Base-by-base conservation (phyloP, 1,140 invertebrate species). In the Halyomorpha halys region DNA sequence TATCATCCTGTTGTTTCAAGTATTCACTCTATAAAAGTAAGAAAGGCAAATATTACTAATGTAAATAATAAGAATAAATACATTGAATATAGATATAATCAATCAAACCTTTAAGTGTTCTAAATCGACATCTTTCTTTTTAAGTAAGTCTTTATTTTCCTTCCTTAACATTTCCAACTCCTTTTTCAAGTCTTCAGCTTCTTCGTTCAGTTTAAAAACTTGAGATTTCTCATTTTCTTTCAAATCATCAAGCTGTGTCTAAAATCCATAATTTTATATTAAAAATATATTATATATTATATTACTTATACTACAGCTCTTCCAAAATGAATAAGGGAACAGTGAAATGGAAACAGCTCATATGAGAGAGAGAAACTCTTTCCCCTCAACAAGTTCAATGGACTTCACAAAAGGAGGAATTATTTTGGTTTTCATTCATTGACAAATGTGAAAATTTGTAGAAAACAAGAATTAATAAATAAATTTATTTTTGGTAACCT, bases 201-300 rank as follows among this genome's bases (percentile, higher is more conserved):
- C 51, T 39, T 34, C 30, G 14, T 21, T 54, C 15, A 63, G 30
- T 25, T 56, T 30, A 6, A 30, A 34, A 15, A 44, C 53, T 56
- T 54, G 49, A 30, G 34, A 59, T 23, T 59, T 47, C 14, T 63
- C 27, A 27, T 21, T 54, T 63, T 63, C 62, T 34, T 56, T 63
- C 34, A 56, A 21, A n/a, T 63, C 62, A 44, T 63, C 62, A 23
- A 63, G 34, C 25, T 63, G 18, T 23, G 19, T 56, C 53, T 56
- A 25, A 23, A 56, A 56, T 30, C 27, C 8, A 30, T n/a, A n/a
- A n/a, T n/a, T n/a, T n/a, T n/a, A n/a, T n/a, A n/a, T n/a, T n/a
- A n/a, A n/a, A n/a, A n/a, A n/a, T n/a, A n/a, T n/a, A n/a, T n/a
- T n/a, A n/a, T n/a, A n/a, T n/a, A n/a, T n/a, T n/a, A n/a, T n/a